Percentiles rank a stretch among this genome's conserved stretches.
These are phyloP conservation scores for Dasypus novemcinctus DNA, from an alignment of 2,113 vertebrate species.

Conservation along the genomic window DNA sequence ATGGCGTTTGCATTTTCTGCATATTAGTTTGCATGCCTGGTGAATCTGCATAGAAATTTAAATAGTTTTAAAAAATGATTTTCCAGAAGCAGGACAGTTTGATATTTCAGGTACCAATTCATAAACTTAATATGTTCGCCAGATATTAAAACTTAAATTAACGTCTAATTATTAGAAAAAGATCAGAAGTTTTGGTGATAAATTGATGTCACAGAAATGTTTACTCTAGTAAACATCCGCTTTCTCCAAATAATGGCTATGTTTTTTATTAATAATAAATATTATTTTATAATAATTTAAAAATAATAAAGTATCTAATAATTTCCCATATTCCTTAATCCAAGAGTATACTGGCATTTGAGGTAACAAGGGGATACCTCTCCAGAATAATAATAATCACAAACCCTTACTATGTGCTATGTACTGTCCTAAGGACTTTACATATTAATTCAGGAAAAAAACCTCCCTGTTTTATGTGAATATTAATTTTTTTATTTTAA, in stretches of 20 bases:
- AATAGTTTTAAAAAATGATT: rapidly evolving
- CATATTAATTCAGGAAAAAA: background rate
- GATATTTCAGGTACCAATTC: conserved; percentile 7
- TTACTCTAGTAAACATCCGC: background rate
- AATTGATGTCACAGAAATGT: background rate
- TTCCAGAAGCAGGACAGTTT: conserved; percentile 41
- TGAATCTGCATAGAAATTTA: conserved; percentile 88
- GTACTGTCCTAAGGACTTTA: background rate
- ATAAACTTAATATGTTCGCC: conserved; percentile 37
- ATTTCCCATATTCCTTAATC: conserved; percentile 5
- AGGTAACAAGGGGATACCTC: background rate
- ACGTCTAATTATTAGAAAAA: conserved; percentile 32
- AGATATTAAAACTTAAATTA: conserved; percentile 32
- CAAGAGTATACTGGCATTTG: conserved; percentile 4
- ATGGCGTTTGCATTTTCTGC: conserved; percentile 95
- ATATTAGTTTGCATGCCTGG: conserved; percentile 96
- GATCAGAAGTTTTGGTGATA: background rate
- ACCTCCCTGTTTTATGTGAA: background rate
- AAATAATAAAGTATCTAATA: background rate
- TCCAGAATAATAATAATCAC: background rate
- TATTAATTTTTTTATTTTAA: background rate
- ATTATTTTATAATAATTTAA: background rate
- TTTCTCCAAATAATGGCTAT: conserved; percentile 34
- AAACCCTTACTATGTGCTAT: conserved; percentile 13
- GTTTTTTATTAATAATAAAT: conserved; percentile 11